phyloP scores from a whole-genome alignment of 2,797 vertebrate species.

The Phataginus tricuspis region DNA sequence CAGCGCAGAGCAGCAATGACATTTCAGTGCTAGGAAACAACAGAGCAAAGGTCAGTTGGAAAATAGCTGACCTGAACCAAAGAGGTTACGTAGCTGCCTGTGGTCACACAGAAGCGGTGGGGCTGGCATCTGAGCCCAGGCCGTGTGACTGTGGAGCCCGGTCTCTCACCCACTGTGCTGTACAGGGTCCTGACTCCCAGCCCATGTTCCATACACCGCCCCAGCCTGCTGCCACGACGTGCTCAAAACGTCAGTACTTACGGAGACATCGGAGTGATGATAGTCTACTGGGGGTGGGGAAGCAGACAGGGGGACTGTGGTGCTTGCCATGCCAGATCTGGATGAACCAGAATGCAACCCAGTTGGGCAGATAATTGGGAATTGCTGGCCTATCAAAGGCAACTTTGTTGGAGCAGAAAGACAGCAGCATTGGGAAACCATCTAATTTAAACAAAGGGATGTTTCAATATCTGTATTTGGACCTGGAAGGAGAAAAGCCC shows the following conservation, averaged over 20 bases:
- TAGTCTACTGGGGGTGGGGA: background rate
- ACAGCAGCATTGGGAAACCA: background rate
- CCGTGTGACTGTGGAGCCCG: background rate
- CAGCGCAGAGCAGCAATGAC: background rate
- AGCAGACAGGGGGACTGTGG: background rate
- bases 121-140: background rate
- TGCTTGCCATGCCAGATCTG: background rate
- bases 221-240: background rate
- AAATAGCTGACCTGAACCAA: background rate
- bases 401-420: background rate
- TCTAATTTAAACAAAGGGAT: background rate
- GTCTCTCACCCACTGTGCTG: background rate
- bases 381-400: background rate
- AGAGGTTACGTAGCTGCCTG: background rate
- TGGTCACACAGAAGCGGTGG: background rate
- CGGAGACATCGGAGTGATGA: background rate
- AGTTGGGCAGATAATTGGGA: background rate
- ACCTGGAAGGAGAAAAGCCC: slow-evolving; percentile 35
- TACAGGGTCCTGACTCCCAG: background rate
- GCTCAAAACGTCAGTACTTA: background rate
- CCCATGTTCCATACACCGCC: background rate
- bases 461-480: slow-evolving; percentile 42
- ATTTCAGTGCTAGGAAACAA: background rate
- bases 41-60: background rate
- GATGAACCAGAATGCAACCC: background rate